A percentile compares a stretch with the other conserved stretches of the same genome.
Conservation (phyloP, 2,888 invertebrate species). For the Teleiodes luculella region DNA sequence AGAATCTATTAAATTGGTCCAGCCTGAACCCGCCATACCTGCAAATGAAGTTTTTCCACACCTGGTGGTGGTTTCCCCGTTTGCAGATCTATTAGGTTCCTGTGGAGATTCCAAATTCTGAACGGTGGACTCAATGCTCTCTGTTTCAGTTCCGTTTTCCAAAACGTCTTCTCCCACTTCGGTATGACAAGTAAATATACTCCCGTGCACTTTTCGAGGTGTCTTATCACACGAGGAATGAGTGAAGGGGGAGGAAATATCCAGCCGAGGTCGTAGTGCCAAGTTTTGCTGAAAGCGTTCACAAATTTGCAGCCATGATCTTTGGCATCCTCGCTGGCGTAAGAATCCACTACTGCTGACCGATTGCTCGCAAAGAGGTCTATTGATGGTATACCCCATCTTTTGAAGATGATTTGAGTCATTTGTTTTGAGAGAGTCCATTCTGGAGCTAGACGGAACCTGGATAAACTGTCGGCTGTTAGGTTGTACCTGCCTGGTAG, state of each 20-base stretch:
- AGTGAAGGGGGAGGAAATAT: conserved; percentile 28
- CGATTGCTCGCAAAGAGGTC: neutral
- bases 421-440: neutral
- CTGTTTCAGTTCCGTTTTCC: conserved; percentile 22
- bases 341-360: conserved; percentile 19
- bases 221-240: conserved; percentile 25
- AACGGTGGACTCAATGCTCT: conserved; percentile 19
- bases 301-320: conserved; percentile 14
- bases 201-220: conserved; percentile 23
- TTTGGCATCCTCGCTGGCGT: conserved; percentile 7
- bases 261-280: conserved; percentile 23
- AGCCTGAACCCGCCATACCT: conserved; percentile 25
- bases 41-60: conserved; percentile 15
- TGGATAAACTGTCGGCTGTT: conserved; percentile 2
- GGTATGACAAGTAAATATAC: conserved; percentile 23
- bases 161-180: conserved; percentile 24
- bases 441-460: neutral
- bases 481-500: neutral
- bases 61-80: conserved; percentile 11
- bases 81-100: conserved; percentile 16
- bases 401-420: neutral
- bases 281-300: conserved; percentile 25
- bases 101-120: conserved; percentile 17
- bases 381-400: neutral
- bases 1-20: conserved; percentile 17